Evolutionary conservation across 1,140 invertebrate genomes (phyloP), one percentile per base, ranked within the genome.

Genomic region (Drosophila murphyi): DNA sequence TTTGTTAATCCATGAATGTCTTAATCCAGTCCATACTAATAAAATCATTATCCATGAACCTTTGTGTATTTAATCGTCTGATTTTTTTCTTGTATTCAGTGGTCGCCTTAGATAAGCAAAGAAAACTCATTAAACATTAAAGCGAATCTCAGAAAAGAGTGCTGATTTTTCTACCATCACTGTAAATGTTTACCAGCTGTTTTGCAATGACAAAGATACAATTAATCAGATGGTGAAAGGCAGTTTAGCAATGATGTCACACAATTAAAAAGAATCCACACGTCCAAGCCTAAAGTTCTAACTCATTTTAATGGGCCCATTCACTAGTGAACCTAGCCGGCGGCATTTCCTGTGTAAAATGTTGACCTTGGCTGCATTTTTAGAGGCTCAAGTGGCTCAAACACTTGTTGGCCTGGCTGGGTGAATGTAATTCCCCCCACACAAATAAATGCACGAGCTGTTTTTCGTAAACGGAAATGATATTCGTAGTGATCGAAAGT

Each of bases 351-450:
- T 68, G 47, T 47, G n/a, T 39, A n/a, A 28, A 34, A 20, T 20
- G 20, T 20, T 20, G 69, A 59, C 82, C 82, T 85, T 85, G 54
- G 8, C 56, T 69, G 64, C 76, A 83, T 80, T 85, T 80, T 82
- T 76, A 76, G 80, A 63, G 73, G 69, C 54, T 67, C 56, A 55
- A 88, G 74, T 74, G 70, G 50, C 39, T 43, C n/a, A n/a, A n/a
- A 8, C 72, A 80, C 70, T 83, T 69, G 43, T 4, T 75, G 48
- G 45, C 39, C 82, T 77, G 48, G 45, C 39, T 83, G 77, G 83
- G 85, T 88, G 83, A 88, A 88, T 88, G 85, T 88, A 89, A 89
- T 85, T 89, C 83, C 83, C 83, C 88, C 80, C 54, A 72, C 70
- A 77, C 64, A 77, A 60, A 69, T 55, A 77, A 12, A 43, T 35